A percentile compares a stretch with the other conserved stretches of the same genome.
Conservation (phyloP, 2,888 invertebrate species). For the Sisyra terminalis region DNA sequence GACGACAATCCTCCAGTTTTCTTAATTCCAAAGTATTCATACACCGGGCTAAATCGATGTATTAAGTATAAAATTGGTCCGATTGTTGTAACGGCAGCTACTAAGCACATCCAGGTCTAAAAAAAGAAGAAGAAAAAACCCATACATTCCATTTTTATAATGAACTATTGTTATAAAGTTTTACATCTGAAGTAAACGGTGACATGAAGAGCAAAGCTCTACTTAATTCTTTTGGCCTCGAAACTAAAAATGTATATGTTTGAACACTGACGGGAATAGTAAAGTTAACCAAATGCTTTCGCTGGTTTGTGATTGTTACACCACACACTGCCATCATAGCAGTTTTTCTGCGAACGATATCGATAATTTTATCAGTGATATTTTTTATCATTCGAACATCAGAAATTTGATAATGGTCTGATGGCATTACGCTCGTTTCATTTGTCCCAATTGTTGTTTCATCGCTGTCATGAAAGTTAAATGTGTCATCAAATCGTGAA, state of each 20-base stretch:
- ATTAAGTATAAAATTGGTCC: slow-evolving; percentile 61
- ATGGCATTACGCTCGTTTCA: slow-evolving; percentile 1
- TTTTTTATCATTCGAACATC: slow-evolving; percentile 16
- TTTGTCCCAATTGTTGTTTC: background rate
- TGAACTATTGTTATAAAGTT: too few species aligned
- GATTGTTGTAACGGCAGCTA: slow-evolving; percentile 53
- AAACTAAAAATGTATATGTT: slow-evolving; percentile 60
- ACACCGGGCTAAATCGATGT: slow-evolving; percentile 56
- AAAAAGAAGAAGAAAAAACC: slow-evolving; percentile 14
- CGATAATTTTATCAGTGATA: slow-evolving; percentile 27
- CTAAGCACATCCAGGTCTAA: slow-evolving; percentile 71
- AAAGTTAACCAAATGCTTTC: slow-evolving; percentile 47
- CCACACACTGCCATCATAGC: slow-evolving; percentile 42
- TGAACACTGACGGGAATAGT: slow-evolving; percentile 64
- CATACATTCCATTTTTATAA: background rate
- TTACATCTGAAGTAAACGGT: slow-evolving; percentile 57
- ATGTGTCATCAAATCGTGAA: too few species aligned
- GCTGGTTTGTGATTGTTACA: slow-evolving; percentile 35
- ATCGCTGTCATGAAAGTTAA: too few species aligned
- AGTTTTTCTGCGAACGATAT: slow-evolving; percentile 30
- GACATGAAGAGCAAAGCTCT: slow-evolving; percentile 68
- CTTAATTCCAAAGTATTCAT: slow-evolving; percentile 40
- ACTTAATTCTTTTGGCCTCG: slow-evolving; percentile 64
- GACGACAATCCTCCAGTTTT: slow-evolving; percentile 38
- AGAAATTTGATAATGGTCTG: slow-evolving; percentile 4